These are phyloP conservation scores for Agrotis clavis DNA, from an alignment of 2,888 invertebrate genomes.

Conservation along the genomic window DNA sequence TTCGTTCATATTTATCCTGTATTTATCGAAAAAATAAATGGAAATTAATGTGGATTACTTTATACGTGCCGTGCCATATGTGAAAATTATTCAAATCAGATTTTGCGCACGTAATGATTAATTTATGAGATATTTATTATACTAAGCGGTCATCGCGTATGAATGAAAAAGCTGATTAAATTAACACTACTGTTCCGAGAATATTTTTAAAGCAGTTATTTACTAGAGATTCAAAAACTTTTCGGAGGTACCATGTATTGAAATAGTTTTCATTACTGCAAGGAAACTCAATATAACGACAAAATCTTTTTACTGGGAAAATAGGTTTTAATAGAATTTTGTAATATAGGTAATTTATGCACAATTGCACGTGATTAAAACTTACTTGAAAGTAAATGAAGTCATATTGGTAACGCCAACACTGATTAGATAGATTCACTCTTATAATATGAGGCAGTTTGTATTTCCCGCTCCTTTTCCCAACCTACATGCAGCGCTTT, in stretches of 20 bases:
- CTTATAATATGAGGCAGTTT: no score
- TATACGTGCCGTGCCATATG: slow-evolving; percentile 8
- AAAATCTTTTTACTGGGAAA: background rate
- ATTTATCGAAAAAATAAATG: slow-evolving; percentile 23
- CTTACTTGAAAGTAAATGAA: background rate
- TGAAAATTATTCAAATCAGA: slow-evolving; percentile 46
- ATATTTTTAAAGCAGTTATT: background rate
- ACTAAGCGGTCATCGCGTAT: slow-evolving; percentile 1
- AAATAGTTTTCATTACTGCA: background rate
- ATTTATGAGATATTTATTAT: slow-evolving; percentile 29
- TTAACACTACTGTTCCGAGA: background rate
- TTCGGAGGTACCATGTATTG: no score
- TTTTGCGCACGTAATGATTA: slow-evolving; percentile 33
- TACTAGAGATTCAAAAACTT: background rate
- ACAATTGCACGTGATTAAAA: slow-evolving; percentile 13
- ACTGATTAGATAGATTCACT: no score
- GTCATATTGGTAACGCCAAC: no score
- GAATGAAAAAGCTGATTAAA: slow-evolving; percentile 11
- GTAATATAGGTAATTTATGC: background rate
- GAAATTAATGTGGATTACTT: slow-evolving; percentile 8
- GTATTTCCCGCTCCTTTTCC: no score
- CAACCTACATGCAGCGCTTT: no score
- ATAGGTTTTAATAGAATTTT: background rate
- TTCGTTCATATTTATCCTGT: slow-evolving; percentile 19
- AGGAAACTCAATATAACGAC: background rate